These are phyloP conservation scores for Drosophila emarginata DNA, from an alignment of 2,888 invertebrate genomes.

Conservation along the genomic window DNA sequence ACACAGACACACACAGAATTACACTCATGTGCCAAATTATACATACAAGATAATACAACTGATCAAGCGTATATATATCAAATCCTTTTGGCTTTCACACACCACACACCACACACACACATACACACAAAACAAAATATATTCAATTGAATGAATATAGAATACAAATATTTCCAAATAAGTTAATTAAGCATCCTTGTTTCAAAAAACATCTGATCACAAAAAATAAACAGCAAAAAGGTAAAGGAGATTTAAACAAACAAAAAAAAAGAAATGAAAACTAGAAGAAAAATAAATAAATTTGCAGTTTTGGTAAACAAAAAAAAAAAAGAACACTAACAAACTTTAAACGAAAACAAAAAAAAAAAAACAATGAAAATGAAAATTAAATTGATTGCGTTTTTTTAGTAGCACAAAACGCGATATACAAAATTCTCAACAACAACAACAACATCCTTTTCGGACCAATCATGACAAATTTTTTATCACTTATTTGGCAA, in stretches of 20 bases:
- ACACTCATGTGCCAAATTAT: not conserved
- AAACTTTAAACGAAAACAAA: slow-evolving; percentile 35
- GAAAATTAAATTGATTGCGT: slow-evolving; percentile 75
- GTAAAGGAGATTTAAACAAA: slow-evolving; percentile 29
- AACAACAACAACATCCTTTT: slow-evolving; percentile 47
- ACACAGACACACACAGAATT: slow-evolving; percentile 19
- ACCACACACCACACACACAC: slow-evolving; percentile 38
- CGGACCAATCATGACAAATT: slow-evolving; percentile 52
- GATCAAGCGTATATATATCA: slow-evolving; percentile 47
- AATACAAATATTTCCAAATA: slow-evolving; percentile 40
- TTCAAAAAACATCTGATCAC: slow-evolving; percentile 82
- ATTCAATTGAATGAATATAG: slow-evolving; percentile 28
- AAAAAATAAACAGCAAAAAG: slow-evolving; percentile 55
- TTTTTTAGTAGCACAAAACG: slow-evolving; percentile 82
- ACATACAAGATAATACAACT: not conserved
- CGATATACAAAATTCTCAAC: slow-evolving; percentile 74
- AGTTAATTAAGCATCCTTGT: slow-evolving; percentile 80
- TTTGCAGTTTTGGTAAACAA: slow-evolving; percentile 65
- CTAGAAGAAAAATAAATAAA: slow-evolving; percentile 52
- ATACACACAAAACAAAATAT: slow-evolving; percentile 27
- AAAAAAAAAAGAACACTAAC: slow-evolving; percentile 37
- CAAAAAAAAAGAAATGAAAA: slow-evolving; percentile 46
- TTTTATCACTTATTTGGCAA: slow-evolving; percentile 81
- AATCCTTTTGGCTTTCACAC: slow-evolving; percentile 35
- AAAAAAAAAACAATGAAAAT: slow-evolving; percentile 42